phyloP scores from a whole-genome alignment of 2,113 vertebrate species.

The Heterotis niloticus region DNA sequence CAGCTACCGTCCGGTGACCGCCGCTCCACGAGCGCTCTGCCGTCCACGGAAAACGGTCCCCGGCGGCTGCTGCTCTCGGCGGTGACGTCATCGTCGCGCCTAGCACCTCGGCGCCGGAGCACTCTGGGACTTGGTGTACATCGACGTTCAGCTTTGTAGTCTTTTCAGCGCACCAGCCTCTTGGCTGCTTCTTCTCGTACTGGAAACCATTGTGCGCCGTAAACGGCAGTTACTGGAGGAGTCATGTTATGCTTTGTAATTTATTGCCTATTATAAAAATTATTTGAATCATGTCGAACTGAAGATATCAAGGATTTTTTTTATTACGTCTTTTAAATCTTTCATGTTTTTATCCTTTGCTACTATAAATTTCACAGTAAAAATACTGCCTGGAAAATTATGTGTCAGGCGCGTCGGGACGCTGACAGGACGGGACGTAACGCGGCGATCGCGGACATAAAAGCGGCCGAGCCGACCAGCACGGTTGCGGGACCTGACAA shows the following conservation, averaged over 20 bases:
- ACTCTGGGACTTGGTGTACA: conserved; percentile 48
- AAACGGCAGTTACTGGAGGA: not conserved
- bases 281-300: no score
- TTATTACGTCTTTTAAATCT: no score
- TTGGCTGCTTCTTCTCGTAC: not conserved
- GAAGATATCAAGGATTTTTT: no score
- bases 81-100: conserved; percentile 10
- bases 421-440: no score
- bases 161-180: not conserved
- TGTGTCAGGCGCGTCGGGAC: no score
- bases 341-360: no score
- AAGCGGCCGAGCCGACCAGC: no score
- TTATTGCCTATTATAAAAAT: not conserved
- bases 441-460: no score
- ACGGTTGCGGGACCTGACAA: no score
- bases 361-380: no score
- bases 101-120: not conserved
- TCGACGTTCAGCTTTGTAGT: not conserved
- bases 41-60: conserved; percentile 24
- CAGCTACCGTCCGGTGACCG: conserved; percentile 21
- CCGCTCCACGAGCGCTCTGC: conserved; percentile 44
- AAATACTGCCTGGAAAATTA: no score
- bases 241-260: not conserved
- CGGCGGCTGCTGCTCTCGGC: conserved; percentile 28
- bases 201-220: not conserved